Conservation (phyloP, 2,797 vertebrate species). For the Acrossocheilus fasciatus region DNA sequence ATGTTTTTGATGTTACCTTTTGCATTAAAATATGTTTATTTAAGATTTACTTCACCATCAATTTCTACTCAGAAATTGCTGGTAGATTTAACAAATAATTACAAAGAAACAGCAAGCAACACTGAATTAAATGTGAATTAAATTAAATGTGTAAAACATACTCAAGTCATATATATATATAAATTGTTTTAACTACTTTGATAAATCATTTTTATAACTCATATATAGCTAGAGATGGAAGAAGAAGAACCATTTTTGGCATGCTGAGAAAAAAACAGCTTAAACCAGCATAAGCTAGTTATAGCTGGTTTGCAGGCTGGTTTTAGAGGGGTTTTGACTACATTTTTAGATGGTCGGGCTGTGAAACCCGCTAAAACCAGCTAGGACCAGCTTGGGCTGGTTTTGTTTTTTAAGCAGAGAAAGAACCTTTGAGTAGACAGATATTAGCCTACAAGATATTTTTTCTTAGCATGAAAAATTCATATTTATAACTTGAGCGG, state of each 20-base stretch:
- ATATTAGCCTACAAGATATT: background rate
- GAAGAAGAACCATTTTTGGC: background rate
- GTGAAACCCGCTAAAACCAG: too few relatives aligned
- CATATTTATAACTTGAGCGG: background rate
- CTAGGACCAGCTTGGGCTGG: background rate
- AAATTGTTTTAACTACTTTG: too few relatives aligned
- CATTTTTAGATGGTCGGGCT: too few relatives aligned
- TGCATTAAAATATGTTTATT: background rate
- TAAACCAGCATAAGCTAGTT: too few relatives aligned
- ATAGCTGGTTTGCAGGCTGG: too few relatives aligned
- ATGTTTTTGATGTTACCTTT: background rate
- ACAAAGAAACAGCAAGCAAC: background rate
- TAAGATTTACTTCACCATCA: background rate
- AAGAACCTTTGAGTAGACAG: background rate
- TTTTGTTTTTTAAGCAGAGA: background rate
- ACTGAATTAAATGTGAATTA: background rate
- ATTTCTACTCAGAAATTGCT: background rate
- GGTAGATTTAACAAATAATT: background rate
- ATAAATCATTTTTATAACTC: too few relatives aligned
- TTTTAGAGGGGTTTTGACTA: too few relatives aligned
- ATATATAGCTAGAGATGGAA: background rate
- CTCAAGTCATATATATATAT: too few relatives aligned
- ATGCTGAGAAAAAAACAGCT: too few relatives aligned
- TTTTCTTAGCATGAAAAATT: background rate
- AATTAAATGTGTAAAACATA: background rate